Evolutionary conservation across 2,888 invertebrate species (phyloP), one percentile per base, ranked within the genome.

Genomic region (Automeris io): DNA sequence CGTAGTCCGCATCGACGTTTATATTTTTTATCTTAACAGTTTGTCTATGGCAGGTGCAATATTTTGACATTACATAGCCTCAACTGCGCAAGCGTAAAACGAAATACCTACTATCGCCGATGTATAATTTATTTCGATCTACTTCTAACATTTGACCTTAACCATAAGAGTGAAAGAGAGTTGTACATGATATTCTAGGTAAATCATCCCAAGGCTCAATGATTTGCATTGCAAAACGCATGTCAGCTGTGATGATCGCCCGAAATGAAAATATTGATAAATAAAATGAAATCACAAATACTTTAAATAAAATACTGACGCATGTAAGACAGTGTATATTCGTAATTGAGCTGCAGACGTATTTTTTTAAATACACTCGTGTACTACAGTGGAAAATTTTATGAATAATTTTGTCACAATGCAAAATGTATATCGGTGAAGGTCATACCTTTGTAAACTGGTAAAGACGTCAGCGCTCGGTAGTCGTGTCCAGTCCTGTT

Each of bases 351-450:
- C 3, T 16, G 7, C 16, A 29, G 16, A n/a, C 13, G 29, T 29
- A 16, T 8, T 29, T 29, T 4, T 29, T n/a, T 13, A 7, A 26
- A 18, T 21, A 6, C 21, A 26, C 3, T 22, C 1, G n/a, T 18
- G 13, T 9, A 12, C 9, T 32, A 37, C 21, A 18, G 5, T 18
- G 8, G 11, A n/a, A 31, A 7, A 37, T 19, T 32, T 8, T 35
- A 50, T 52, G 51, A n/a, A 37, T 42, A 38, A 47, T 57, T 58
- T 53, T 41, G 51, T 49, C 91, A 49, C 91, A 89, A 52, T 57
- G 51, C 91, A 89, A 55, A 59, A 61, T 79, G 73, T 72, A 61
- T 70, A 68, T 62, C 51, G 53, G 67, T 72, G 77, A 80, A 76
- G 75, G 75, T 64, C 46, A 47, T 49, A 51, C 50, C 46, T 51